Evolutionary conservation across 2,888 invertebrate species (phyloP), one percentile per base, ranked within the genome.

Genomic region (Andrena bucephala): DNA sequence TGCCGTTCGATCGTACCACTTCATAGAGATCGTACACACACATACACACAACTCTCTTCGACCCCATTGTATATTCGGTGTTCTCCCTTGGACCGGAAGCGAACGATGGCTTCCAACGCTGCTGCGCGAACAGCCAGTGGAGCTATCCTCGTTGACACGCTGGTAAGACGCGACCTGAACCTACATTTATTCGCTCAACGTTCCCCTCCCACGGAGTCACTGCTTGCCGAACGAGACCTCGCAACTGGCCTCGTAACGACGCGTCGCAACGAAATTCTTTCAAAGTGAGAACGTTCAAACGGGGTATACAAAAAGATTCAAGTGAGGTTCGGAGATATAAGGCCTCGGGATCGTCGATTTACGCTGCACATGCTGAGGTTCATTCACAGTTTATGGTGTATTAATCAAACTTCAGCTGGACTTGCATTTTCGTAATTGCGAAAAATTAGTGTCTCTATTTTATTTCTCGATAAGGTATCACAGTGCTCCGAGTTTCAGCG

Each of bases 161-260:
- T 78, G 85, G 74, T 78, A 81, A 82, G 80, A 87, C 69, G 85
- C 86, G 79, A 88, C 86, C 87, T 78, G 87, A 92, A 88, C 90
- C 91, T 91, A 89, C 87, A 87, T 89, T 89, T 90, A 87, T 87
- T 86, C 87, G 89, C 89, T 79, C 74, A 62, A 82, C 75, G 66
- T 86, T 86, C 77, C 77, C 60, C 73, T 66, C 68, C 10, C 8
- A 42, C 48, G 73, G 71, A 77, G 65, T 74, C 82, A 54, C 69
- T 73, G 31, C 57, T 59, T 7, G 52, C 48, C 60, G 66, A 78
- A 7, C 42, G 50, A 36, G 48, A 71, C 81, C 78, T 79, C 77
- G 83, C 70, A 83, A 81, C 63, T 57, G 66, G 62, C 33, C 52
- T 75, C 16, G 57, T 0, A 62, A 48, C 36, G 65, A 57, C 42